Conservation (phyloP, 2,888 invertebrate species). For the Matsumyia berberina region DNA sequence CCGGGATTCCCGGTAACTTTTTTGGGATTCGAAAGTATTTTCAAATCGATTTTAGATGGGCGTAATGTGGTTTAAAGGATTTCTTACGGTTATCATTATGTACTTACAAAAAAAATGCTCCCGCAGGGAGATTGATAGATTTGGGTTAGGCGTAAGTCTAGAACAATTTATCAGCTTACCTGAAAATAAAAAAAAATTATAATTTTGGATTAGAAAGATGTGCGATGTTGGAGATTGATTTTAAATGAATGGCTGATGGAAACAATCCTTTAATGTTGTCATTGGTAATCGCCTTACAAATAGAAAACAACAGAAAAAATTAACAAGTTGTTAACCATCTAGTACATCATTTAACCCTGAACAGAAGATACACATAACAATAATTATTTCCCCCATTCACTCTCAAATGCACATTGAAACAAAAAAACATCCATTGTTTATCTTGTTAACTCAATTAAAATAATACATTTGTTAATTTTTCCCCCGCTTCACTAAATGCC, state of each 20-base stretch:
- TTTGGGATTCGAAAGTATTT: conserved; percentile 54
- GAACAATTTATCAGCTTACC: conserved; percentile 73
- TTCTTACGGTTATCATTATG: conserved; percentile 54
- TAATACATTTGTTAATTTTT: conserved; percentile 55
- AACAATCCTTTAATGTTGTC: too few species aligned
- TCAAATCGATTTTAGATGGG: conserved; percentile 46
- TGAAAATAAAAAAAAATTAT: conserved; percentile 52
- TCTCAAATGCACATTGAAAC: neutral
- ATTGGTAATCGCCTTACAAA: too few species aligned
- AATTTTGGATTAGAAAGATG: conserved; percentile 15
- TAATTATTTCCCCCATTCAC: neutral
- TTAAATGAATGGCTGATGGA: conserved; percentile 30
- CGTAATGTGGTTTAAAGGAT: conserved; percentile 39
- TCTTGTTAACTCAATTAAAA: conserved; percentile 73
- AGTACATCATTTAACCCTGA: too few species aligned
- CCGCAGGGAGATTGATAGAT: conserved; percentile 15
- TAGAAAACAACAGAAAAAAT: too few species aligned
- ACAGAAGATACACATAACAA: too few species aligned
- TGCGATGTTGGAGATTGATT: conserved; percentile 13
- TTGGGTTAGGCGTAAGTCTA: conserved; percentile 40
- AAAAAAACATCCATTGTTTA: conserved; percentile 26
- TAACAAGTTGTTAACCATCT: too few species aligned
- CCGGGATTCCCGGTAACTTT: conserved; percentile 19
- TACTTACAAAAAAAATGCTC: conserved; percentile 38
- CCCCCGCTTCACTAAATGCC: conserved; percentile 54